These are phyloP conservation scores for Heliocidaris tuberculata DNA, from an alignment of 35 echinoderm and acorn worm genomes.

Conservation along the genomic window DNA sequence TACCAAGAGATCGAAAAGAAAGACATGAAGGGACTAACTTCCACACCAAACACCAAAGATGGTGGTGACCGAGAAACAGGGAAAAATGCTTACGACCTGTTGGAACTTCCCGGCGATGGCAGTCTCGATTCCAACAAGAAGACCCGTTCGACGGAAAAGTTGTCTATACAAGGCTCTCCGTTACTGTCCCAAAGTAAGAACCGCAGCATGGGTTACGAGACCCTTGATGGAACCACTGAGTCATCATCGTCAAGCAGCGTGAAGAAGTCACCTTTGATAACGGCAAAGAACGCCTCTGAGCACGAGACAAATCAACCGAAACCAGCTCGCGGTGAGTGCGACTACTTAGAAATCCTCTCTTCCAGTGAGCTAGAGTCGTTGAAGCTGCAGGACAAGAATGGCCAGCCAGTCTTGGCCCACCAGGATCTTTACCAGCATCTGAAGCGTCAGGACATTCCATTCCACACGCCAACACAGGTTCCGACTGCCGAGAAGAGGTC, in stretches of 20 bases:
- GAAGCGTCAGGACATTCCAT: not conserved
- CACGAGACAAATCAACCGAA: not conserved
- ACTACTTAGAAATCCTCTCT: not conserved
- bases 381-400: slow-evolving; percentile 17
- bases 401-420: not conserved
- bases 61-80: not conserved
- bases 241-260: not conserved
- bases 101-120: not conserved
- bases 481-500: not conserved
- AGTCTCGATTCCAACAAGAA: not conserved
- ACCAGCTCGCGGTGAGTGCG: not conserved
- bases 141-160: not conserved
- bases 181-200: not conserved
- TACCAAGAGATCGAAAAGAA: slow-evolving; percentile 25
- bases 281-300: not conserved
- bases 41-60: not conserved
- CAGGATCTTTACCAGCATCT: slow-evolving; percentile 29
- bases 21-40: not conserved
- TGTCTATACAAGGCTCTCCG: not conserved
- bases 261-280: not conserved
- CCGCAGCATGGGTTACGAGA: not conserved
- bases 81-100: not conserved
- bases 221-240: not conserved
- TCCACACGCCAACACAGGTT: not conserved
- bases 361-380: not conserved